Conservation (phyloP, 2,888 invertebrate species). For the Prenolepis imparis region DNA sequence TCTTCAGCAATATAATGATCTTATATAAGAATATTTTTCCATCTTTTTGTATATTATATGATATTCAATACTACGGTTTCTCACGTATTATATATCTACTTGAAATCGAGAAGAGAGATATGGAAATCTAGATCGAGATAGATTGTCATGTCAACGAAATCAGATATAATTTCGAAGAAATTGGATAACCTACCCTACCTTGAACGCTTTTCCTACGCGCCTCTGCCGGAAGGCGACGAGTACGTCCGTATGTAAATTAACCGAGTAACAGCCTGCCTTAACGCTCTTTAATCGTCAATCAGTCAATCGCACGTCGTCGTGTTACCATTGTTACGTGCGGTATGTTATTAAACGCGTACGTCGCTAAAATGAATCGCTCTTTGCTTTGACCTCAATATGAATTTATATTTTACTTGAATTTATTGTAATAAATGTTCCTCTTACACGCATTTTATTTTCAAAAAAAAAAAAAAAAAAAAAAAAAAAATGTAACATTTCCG, state of each 20-base stretch:
- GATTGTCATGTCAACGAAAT: slow-evolving; percentile 57
- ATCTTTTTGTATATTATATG: not conserved
- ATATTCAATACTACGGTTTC: not conserved
- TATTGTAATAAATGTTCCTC: slow-evolving; percentile 29
- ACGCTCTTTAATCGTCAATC: slow-evolving; percentile 78
- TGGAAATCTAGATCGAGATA: slow-evolving; percentile 50
- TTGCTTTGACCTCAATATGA: slow-evolving; percentile 41
- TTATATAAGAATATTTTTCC: not conserved
- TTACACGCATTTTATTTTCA: not conserved
- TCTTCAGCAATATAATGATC: not conserved
- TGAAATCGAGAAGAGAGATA: slow-evolving; percentile 65
- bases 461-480: too few species aligned
- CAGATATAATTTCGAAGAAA: slow-evolving; percentile 60
- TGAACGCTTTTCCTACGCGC: slow-evolving; percentile 60
- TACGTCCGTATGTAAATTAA: slow-evolving; percentile 61
- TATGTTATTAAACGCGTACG: not conserved
- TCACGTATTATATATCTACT: slow-evolving; percentile 25
- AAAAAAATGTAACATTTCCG: not conserved
- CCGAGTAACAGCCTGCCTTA: slow-evolving; percentile 66
- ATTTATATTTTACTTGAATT: slow-evolving; percentile 3
- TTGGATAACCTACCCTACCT: slow-evolving; percentile 69
- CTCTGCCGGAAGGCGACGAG: slow-evolving; percentile 36
- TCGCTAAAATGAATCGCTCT: slow-evolving; percentile 4
- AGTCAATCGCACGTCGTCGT: slow-evolving; percentile 67
- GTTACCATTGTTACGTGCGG: slow-evolving; percentile 64